These are phyloP conservation scores for Itoplectis maculator DNA, from an alignment of 2,888 invertebrate species.

Conservation along the genomic window DNA sequence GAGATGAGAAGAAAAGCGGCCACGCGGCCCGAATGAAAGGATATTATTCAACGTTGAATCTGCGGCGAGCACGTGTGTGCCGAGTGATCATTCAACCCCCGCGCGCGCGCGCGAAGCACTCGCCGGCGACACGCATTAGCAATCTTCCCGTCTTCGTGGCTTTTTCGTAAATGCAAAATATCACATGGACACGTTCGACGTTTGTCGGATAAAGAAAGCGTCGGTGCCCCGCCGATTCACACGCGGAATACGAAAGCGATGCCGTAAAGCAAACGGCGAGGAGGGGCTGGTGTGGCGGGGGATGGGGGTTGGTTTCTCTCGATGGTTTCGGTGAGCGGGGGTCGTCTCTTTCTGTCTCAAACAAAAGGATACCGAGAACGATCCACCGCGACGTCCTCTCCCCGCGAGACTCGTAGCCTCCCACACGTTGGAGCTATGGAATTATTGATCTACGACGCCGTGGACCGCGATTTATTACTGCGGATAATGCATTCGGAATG, in stretches of 20 bases:
- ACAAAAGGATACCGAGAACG: constrained; percentile 40
- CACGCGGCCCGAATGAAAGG: constrained; percentile 25
- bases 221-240: constrained; percentile 18
- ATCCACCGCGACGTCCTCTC: constrained; percentile 42
- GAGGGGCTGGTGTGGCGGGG: too few relatives aligned
- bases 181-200: constrained; percentile 28
- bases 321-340: constrained; percentile 12
- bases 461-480: constrained; percentile 79
- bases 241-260: constrained; percentile 31
- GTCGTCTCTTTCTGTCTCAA: constrained; percentile 16
- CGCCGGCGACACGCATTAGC: constrained; percentile 21
- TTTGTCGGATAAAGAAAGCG: constrained; percentile 8
- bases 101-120: too few relatives aligned
- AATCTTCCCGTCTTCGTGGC: not conserved
- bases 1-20: constrained; percentile 31
- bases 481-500: constrained; percentile 82
- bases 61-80: constrained; percentile 14
- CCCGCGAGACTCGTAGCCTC: constrained; percentile 37
- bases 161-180: constrained; percentile 40
- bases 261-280: constrained; percentile 34
- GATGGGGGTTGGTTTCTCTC: not conserved
- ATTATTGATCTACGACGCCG: constrained; percentile 82
- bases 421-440: constrained; percentile 74
- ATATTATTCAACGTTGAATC: constrained; percentile 39
- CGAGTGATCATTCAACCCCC: constrained; percentile 20